Percentiles rank a stretch among this genome's conserved stretches.
Conservation (phyloP, 1,140 invertebrate genomes). For the Lasioglossum baleicum region DNA sequence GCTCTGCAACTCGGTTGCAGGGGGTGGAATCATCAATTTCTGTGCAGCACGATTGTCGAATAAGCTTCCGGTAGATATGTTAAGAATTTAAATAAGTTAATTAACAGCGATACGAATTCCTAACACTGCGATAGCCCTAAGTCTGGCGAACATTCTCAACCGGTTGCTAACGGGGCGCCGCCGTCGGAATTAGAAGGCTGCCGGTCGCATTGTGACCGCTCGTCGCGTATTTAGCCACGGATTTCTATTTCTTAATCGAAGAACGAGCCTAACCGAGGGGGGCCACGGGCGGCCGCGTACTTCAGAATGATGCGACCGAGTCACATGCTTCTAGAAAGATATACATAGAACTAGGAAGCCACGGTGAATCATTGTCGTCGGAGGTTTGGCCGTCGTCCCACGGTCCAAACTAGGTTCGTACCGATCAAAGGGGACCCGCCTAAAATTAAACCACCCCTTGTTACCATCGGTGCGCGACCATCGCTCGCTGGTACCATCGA, state of each 20-base stretch:
- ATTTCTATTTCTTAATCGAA: constrained; percentile 6
- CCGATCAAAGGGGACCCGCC: constrained; percentile 65
- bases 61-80: no score
- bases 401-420: constrained; percentile 72
- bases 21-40: no score
- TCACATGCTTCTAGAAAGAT: constrained; percentile 55
- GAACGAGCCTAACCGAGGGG: neutral
- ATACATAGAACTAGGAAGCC: constrained; percentile 73
- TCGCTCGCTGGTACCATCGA: constrained; percentile 53
- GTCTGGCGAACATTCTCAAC: neutral
- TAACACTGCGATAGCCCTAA: neutral
- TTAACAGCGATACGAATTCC: no score
- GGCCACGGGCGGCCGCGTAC: neutral
- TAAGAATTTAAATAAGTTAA: no score
- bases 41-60: no score
- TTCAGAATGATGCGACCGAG: constrained; percentile 43
- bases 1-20: no score
- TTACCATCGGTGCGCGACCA: constrained; percentile 29
- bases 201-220: neutral
- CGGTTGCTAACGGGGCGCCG: neutral
- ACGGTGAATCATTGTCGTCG: constrained; percentile 71
- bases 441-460: constrained; percentile 65
- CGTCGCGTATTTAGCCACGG: neutral
- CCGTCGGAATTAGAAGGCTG: neutral
- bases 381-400: constrained; percentile 69